These are phyloP conservation scores for Salvelinus alpinus DNA, from an alignment of 2,113 vertebrate genomes.

Conservation along the genomic window DNA sequence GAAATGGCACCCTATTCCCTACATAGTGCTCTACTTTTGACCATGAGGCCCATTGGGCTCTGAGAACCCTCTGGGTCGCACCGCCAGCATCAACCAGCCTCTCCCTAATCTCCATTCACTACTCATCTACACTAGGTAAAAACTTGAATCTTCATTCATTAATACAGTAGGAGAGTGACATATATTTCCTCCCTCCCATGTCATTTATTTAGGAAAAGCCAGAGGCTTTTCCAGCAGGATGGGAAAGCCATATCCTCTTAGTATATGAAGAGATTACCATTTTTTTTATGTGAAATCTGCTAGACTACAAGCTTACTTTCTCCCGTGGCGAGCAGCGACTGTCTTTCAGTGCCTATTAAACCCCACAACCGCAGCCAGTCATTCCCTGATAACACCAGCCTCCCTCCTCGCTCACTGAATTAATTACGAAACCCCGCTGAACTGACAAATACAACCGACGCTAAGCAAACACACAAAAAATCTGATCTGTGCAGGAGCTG, in stretches of 20 bases:
- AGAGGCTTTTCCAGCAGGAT: background rate
- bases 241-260: background rate
- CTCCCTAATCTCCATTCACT: background rate
- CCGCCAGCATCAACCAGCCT: background rate
- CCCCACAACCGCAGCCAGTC: slow-evolving; percentile 29
- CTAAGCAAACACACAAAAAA: slow-evolving; percentile 30
- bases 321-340: slow-evolving; percentile 18
- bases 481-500: slow-evolving; percentile 34
- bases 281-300: background rate
- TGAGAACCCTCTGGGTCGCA: background rate
- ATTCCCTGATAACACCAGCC: slow-evolving; percentile 38
- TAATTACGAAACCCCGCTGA: slow-evolving; percentile 34
- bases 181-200: background rate
- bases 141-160: background rate
- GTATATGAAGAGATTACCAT: background rate
- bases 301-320: slow-evolving; percentile 29
- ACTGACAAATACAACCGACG: slow-evolving; percentile 35
- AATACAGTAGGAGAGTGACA: background rate
- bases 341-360: slow-evolving; percentile 28
- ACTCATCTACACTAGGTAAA: background rate
- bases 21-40: no score
- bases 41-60: background rate
- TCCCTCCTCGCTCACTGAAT: slow-evolving; percentile 10
- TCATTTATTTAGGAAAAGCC: background rate
- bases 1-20: no score